A percentile compares a stretch with the other conserved stretches of the same genome.
Evolutionary conservation across 2,888 invertebrate species (phyloP).

Genomic region (Cataglyphis cursor): DNA sequence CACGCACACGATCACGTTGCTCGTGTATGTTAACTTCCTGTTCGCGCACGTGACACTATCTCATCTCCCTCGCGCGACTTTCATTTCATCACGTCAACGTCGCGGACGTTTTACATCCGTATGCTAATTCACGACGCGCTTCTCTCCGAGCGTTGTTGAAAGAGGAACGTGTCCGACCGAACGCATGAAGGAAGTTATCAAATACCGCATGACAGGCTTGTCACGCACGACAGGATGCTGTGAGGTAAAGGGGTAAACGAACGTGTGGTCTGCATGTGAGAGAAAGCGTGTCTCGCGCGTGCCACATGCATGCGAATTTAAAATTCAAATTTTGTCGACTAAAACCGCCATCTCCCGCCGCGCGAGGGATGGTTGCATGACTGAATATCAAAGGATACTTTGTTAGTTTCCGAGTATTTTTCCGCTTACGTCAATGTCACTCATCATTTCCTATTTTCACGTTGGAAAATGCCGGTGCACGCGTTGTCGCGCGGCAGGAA

Average conservation of each 20-base stretch:
- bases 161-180: background rate
- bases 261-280: background rate
- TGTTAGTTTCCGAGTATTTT: background rate
- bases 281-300: background rate
- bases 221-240: constrained; percentile 4
- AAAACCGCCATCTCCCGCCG: background rate
- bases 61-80: background rate
- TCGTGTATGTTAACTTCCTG: background rate
- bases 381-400: background rate
- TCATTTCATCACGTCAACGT: background rate
- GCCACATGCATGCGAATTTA: background rate
- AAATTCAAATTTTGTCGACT: constrained; percentile 27
- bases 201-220: constrained; percentile 22
- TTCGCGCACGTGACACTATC: constrained; percentile 15
- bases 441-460: background rate
- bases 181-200: constrained; percentile 17
- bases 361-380: background rate
- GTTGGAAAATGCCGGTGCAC: background rate
- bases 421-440: background rate
- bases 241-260: constrained; percentile 32
- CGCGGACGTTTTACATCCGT: background rate
- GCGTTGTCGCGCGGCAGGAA: background rate
- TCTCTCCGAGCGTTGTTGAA: background rate
- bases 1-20: background rate
- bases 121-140: background rate